Conservation (phyloP, 2,797 vertebrate species). For the Cygnus olor region DNA sequence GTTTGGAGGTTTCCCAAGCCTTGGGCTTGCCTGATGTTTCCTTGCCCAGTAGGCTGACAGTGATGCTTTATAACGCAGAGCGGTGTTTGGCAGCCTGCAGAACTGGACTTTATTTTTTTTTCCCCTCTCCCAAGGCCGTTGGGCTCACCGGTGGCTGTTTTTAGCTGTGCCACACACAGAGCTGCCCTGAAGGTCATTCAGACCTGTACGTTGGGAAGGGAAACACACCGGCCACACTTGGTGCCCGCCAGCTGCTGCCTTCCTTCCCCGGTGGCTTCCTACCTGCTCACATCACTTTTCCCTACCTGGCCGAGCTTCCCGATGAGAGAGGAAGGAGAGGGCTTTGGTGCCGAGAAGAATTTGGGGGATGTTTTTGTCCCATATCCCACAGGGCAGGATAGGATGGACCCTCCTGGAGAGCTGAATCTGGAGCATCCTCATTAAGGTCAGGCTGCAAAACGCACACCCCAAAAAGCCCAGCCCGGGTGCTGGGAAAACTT, state of each 20-base stretch:
- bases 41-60: background rate
- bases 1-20: background rate
- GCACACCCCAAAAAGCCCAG: background rate
- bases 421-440: rapidly evolving
- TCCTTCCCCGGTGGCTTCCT: background rate
- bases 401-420: background rate
- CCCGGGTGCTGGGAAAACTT: background rate
- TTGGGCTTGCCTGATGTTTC: background rate
- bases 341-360: background rate
- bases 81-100: background rate
- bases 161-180: background rate
- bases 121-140: background rate
- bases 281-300: background rate
- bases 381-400: background rate
- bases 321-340: background rate
- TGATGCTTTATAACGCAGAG: background rate
- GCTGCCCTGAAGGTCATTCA: background rate
- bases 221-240: background rate
- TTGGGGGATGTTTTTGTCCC: background rate
- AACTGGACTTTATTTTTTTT: background rate
- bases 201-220: background rate
- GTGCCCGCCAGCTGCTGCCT: background rate
- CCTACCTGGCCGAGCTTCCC: background rate
- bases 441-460: background rate
- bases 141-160: background rate